Conservation (phyloP, 2,797 vertebrate species). For the Cygnus olor region DNA sequence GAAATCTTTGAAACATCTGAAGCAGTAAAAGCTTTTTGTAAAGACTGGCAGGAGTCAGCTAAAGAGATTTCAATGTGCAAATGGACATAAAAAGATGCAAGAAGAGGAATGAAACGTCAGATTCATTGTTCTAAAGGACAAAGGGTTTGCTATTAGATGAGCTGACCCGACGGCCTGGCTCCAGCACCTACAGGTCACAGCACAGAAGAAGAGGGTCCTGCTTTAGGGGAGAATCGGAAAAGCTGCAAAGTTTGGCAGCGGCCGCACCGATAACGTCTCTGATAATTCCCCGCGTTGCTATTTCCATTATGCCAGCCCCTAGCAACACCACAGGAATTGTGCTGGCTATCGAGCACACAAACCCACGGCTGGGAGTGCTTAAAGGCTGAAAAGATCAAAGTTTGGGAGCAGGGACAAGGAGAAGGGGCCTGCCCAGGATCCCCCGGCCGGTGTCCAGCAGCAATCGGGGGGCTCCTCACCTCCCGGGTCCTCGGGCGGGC, state of each 20-base stretch:
- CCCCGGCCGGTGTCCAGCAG: neutral
- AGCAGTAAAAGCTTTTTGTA: conserved; percentile 61
- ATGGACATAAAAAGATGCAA: conserved; percentile 67
- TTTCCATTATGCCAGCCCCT: conserved; percentile 36
- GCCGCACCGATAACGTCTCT: conserved; percentile 1
- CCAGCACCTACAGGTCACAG: conserved; percentile 41
- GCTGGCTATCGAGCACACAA: conserved; percentile 37
- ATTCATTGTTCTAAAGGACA: conserved; percentile 53
- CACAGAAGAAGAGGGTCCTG: neutral
- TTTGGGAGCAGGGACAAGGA: neutral
- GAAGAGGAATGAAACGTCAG: neutral
- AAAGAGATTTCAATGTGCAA: conserved; percentile 71
- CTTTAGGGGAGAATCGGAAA: conserved; percentile 16
- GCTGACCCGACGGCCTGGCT: conserved; percentile 14
- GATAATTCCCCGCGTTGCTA: conserved; percentile 21
- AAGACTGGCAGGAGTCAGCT: conserved; percentile 57
- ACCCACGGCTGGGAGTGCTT: conserved; percentile 17
- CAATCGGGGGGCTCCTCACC: neutral
- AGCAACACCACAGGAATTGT: conserved; percentile 29
- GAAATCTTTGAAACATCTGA: conserved; percentile 61
- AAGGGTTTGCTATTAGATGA: conserved; percentile 30
- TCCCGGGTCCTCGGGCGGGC: neutral
- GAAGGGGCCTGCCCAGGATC: neutral
- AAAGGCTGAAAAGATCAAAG: conserved; percentile 61
- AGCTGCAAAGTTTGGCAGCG: neutral